Evolutionary conservation across 2,797 vertebrate species (phyloP).

Genomic region (Manis javanica): DNA sequence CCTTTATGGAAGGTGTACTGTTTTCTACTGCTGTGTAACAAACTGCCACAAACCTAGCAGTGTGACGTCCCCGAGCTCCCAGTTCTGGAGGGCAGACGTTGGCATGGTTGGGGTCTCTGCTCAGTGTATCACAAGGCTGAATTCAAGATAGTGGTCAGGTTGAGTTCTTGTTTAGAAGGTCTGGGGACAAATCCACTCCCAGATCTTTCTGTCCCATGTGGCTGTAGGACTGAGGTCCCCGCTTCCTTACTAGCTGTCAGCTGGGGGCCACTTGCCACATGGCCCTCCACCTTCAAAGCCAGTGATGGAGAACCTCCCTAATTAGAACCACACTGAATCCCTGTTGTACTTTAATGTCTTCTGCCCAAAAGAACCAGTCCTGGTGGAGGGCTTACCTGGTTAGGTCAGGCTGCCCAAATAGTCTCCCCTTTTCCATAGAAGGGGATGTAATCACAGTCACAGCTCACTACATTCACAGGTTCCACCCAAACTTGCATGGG

Average conservation of each 20-base stretch:
- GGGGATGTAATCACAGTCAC: neutral
- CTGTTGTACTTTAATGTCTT: neutral
- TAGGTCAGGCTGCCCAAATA: neutral
- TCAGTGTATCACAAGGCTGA: neutral
- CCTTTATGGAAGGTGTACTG: fast-evolving
- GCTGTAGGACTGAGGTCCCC: neutral
- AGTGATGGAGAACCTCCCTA: neutral
- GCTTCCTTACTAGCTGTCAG: neutral
- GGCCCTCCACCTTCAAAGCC: neutral
- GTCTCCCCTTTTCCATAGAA: neutral
- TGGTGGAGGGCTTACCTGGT: neutral
- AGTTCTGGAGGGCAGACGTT: neutral
- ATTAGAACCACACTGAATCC: fast-evolving
- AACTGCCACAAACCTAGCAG: neutral
- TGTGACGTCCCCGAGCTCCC: fast-evolving
- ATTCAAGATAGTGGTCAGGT: neutral
- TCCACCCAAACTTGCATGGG: neutral
- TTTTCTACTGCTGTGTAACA: neutral
- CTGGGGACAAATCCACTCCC: neutral
- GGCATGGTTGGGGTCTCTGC: neutral
- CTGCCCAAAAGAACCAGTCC: neutral
- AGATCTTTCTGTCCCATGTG: neutral
- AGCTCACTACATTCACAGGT: too few species aligned
- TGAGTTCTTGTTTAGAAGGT: neutral
- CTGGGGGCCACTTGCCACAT: fast-evolving